Evolutionary conservation across 2,888 invertebrate genomes (phyloP), one percentile per base, ranked within the genome.

Genomic region (Pammene aurita): DNA sequence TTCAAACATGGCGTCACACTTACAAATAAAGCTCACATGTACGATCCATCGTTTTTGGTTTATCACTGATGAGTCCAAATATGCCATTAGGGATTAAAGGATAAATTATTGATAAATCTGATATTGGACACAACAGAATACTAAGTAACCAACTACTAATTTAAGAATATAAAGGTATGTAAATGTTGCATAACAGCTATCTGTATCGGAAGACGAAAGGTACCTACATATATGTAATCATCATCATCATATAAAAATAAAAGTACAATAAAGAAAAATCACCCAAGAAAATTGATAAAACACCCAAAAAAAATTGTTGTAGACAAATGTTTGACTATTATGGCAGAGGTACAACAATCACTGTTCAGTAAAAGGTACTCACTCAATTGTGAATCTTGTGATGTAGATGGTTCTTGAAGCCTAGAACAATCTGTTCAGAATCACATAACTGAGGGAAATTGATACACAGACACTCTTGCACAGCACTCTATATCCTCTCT

Each of bases 11-110:
- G 64, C 64, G 64, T 65, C 65, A 69, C 69, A 69, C 42, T 66
- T 60, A 66, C 69, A 69, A 46, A 55, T 41, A 69, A 69, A 69
- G 69, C 69, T 60, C 67, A 69, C 60, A 69, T 54, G 46, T 60
- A 60, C 60, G 65, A 62, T 35, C 38, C 35, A 52, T 54, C 42
- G 44, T 44, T 64, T 64, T 64, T 64, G 35, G 13, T 57, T 65
- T 7, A 26, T 60, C 46, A 52, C 35, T 46, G 69, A 60, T 65
- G 65, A 34, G 65, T 65, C 69, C 69, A 69, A 65, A 60, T 69
- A 69, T 65, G 60, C 69, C 48, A 38, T 50, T 50, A 54, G 35
- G 61, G 44, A 10, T 18, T 44, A 16, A 42, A 42, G 18, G 38
- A 46, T 18, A 54, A 34, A 2, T 26, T 26, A 26, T 4, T 2